Evolutionary conservation across 2,797 vertebrate species (phyloP).

Genomic region (Myoxocephalus aenaeus): DNA sequence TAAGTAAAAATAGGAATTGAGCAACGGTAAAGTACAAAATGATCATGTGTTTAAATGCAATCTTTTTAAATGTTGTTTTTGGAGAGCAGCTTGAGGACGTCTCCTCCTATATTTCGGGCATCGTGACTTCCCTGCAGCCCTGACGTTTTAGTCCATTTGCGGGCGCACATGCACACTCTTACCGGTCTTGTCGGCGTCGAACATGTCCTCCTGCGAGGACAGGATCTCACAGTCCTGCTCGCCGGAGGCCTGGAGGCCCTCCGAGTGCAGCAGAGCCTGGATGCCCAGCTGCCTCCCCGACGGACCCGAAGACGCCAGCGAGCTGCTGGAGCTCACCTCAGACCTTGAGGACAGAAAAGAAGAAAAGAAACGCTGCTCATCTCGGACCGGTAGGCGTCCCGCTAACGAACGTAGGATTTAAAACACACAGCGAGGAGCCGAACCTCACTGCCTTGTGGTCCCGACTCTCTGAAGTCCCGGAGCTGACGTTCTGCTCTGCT

Average conservation of each 20-base stretch:
- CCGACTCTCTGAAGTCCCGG: slow-evolving; percentile 52
- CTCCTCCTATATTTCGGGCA: not conserved
- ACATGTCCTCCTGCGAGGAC: slow-evolving; percentile 93
- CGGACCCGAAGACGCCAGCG: slow-evolving; percentile 61
- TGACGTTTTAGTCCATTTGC: not conserved
- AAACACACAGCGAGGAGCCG: not conserved
- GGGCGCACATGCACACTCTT: not conserved
- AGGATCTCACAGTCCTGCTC: slow-evolving; percentile 80
- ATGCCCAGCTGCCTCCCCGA: slow-evolving; percentile 65
- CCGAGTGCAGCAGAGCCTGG: slow-evolving; percentile 79
- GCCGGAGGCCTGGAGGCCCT: slow-evolving; percentile 63
- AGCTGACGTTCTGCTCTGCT: slow-evolving; percentile 61
- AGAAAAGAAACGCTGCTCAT: not conserved
- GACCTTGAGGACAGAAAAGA: slow-evolving; percentile 60
- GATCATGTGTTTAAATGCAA: too few relatives aligned
- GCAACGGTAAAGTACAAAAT: too few relatives aligned
- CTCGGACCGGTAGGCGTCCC: not conserved
- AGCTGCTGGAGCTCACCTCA: slow-evolving; percentile 83
- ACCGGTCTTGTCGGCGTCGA: slow-evolving; percentile 80
- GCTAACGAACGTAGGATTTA: not conserved
- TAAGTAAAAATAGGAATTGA: too few relatives aligned
- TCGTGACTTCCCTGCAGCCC: not conserved
- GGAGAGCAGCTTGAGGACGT: too few relatives aligned
- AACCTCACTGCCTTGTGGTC: slow-evolving; percentile 75
- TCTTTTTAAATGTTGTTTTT: too few relatives aligned